Evolutionary conservation across 2,797 vertebrate genomes (phyloP).

Genomic region (Pipistrellus kuhlii): DNA sequence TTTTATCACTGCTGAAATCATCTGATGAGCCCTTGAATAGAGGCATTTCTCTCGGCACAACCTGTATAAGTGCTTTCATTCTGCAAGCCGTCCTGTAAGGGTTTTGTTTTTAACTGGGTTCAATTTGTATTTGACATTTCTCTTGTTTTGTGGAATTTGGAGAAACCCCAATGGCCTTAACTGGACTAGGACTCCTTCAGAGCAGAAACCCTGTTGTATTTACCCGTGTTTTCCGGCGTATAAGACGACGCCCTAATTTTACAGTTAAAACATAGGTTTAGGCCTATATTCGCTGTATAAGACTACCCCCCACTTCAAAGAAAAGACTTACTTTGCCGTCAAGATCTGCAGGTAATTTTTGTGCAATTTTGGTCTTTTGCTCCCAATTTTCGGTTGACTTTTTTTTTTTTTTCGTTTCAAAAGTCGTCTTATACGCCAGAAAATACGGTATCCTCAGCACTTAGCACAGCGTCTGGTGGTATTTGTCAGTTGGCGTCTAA

Average conservation of each 20-base stretch:
- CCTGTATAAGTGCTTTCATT: neutral
- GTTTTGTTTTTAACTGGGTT: neutral
- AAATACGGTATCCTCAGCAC: neutral
- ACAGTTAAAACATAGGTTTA: too few species aligned
- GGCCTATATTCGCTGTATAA: too few species aligned
- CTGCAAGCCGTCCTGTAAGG: neutral
- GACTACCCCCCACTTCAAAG: too few species aligned
- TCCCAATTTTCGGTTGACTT: too few species aligned
- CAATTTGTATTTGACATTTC: neutral
- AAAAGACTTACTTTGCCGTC: too few species aligned
- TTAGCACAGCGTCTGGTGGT: neutral
- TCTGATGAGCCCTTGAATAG: slow-evolving; percentile 3
- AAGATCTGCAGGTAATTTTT: too few species aligned
- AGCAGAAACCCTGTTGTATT: slow-evolving; percentile 3
- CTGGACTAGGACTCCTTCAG: neutral
- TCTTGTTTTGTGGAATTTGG: slow-evolving; percentile 24
- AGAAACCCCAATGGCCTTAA: neutral
- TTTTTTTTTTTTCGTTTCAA: too few species aligned
- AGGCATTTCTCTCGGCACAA: neutral
- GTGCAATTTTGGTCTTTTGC: too few species aligned
- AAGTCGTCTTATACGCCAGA: too few species aligned
- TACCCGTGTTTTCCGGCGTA: neutral
- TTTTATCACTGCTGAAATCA: slow-evolving; percentile 22
- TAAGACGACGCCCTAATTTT: too few species aligned
- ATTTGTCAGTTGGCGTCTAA: neutral